Conservation (phyloP, 2,113 vertebrate genomes). For the Austrofundulus limnaeus region DNA sequence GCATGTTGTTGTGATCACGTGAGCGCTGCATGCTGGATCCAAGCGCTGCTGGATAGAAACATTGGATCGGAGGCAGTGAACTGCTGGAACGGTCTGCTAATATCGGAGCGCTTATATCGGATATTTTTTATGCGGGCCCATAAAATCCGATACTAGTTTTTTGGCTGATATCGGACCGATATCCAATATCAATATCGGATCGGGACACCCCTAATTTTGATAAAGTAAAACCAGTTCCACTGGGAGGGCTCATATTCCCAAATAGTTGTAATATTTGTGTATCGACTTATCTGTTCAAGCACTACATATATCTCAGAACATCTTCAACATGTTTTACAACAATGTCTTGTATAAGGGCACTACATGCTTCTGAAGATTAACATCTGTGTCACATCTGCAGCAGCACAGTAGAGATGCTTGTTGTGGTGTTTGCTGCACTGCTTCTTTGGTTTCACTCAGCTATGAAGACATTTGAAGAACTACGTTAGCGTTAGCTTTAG, state of each 20-base stretch:
- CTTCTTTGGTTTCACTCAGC: not conserved
- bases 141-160: too few species aligned
- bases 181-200: too few species aligned
- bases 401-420: not conserved
- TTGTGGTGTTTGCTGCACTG: slow-evolving; percentile 4
- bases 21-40: too few species aligned
- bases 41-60: too few species aligned
- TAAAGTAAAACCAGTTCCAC: slow-evolving; percentile 3
- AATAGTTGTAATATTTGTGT: slow-evolving; percentile 8
- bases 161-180: too few species aligned
- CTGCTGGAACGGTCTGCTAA: too few species aligned
- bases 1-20: too few species aligned
- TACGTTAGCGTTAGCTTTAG: slow-evolving; percentile 10
- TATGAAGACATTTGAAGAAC: not conserved
- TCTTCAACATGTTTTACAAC: not conserved
- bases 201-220: too few species aligned
- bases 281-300: not conserved
- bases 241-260: not conserved
- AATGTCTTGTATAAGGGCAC: not conserved
- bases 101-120: too few species aligned
- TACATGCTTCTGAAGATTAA: slow-evolving; percentile 12
- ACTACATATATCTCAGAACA: not conserved
- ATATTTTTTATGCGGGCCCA: too few species aligned
- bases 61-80: too few species aligned
- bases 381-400: slow-evolving; percentile 3